Conservation (phyloP, 2,888 invertebrate genomes). For the Philaethria dido region DNA sequence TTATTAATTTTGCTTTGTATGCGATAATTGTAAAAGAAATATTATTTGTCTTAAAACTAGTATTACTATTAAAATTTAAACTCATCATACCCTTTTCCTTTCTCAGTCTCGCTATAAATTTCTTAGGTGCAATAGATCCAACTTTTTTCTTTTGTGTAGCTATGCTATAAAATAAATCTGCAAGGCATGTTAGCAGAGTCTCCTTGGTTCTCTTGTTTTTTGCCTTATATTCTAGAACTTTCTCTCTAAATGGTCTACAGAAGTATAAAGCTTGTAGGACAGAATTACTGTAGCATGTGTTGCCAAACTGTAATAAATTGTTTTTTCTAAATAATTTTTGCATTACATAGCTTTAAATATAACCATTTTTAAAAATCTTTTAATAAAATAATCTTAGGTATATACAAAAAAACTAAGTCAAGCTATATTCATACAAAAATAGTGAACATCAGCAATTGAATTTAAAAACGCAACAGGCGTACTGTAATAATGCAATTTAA, state of each 20-base stretch:
- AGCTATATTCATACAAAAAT: not conserved
- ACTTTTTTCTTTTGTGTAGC: slow-evolving; percentile 99
- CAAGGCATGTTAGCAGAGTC: slow-evolving; percentile 98
- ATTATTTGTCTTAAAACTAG: too few species aligned
- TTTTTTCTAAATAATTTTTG: not conserved
- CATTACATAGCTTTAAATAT: not conserved
- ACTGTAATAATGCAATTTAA: slow-evolving; percentile 4
- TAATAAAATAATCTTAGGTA: not conserved
- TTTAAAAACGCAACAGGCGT: not conserved
- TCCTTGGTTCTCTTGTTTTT: slow-evolving; percentile 98
- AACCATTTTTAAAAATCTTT: not conserved
- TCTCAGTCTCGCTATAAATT: slow-evolving; percentile 98
- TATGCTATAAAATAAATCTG: slow-evolving; percentile 99
- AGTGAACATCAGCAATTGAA: not conserved
- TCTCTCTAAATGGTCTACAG: slow-evolving; percentile 99
- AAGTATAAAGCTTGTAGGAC: slow-evolving; percentile 99
- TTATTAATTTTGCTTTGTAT: too few species aligned
- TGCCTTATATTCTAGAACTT: slow-evolving; percentile 98
- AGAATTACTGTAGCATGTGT: slow-evolving; percentile 99
- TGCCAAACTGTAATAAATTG: slow-evolving; percentile 93
- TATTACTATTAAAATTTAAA: too few species aligned
- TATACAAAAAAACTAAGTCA: not conserved
- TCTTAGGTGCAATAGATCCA: slow-evolving; percentile 99
- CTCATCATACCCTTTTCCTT: slow-evolving; percentile 95
- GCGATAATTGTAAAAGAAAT: too few species aligned